phyloP scores from a whole-genome alignment of 1,140 invertebrate genomes.

The Drosophila seguyi region DNA sequence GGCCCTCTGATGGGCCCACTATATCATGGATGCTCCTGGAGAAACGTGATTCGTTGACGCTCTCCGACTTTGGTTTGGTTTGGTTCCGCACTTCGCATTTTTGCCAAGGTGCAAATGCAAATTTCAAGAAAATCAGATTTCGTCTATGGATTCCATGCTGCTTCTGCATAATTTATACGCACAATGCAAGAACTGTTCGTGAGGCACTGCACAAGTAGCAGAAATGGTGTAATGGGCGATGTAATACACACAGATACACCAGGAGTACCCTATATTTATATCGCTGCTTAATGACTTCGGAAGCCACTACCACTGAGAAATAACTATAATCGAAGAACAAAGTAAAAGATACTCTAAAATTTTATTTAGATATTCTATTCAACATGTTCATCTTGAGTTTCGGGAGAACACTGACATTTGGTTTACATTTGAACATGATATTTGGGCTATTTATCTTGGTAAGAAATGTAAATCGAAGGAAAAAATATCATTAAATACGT shows the following conservation, averaged over 20 bases:
- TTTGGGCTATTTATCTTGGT: too few relatives aligned
- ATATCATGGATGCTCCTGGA: slow-evolving; percentile 33
- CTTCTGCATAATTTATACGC: slow-evolving; percentile 74
- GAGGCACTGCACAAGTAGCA: slow-evolving; percentile 26
- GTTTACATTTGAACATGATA: too few relatives aligned
- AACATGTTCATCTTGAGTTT: too few relatives aligned
- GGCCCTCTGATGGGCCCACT: slow-evolving; percentile 18
- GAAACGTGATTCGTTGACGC: slow-evolving; percentile 72
- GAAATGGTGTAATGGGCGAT: slow-evolving; percentile 45
- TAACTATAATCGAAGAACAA: too few relatives aligned
- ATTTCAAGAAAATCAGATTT: slow-evolving; percentile 66
- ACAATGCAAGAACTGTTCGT: slow-evolving; percentile 57
- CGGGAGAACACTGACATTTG: too few relatives aligned
- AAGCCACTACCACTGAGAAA: neutral
- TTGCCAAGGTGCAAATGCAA: slow-evolving; percentile 76
- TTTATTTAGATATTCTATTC: neutral
- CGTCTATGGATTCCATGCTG: slow-evolving; percentile 55
- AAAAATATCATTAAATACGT: too few relatives aligned
- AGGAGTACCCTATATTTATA: slow-evolving; percentile 15
- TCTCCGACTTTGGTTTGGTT: slow-evolving; percentile 41
- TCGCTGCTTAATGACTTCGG: neutral
- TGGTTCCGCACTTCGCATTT: slow-evolving; percentile 56
- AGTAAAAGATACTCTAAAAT: neutral
- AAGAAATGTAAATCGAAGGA: too few relatives aligned
- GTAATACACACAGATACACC: slow-evolving; percentile 36